A percentile compares a stretch with the other conserved stretches of the same genome.
Evolutionary conservation across 2,797 vertebrate species (phyloP).

Genomic region (Pipistrellus kuhlii): DNA sequence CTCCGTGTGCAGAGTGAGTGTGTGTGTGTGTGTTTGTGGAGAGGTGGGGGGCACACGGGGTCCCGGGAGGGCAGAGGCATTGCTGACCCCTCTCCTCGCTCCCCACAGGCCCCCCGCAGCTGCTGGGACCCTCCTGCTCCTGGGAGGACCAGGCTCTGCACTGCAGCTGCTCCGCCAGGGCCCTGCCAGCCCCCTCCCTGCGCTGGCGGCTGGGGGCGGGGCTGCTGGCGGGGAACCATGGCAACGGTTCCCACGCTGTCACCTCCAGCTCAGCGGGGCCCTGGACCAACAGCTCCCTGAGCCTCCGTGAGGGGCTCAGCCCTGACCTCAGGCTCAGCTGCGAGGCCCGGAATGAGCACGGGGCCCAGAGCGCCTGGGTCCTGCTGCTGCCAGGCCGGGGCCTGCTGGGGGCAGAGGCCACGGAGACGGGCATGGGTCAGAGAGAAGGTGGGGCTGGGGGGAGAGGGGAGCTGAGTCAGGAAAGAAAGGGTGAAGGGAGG

Average conservation of each 20-base stretch:
- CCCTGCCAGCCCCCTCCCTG: neutral
- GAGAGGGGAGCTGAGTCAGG: rapidly evolving
- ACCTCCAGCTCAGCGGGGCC: rapidly evolving
- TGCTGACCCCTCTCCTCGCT: neutral
- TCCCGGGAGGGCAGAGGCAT: neutral
- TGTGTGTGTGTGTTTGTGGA: too few species aligned
- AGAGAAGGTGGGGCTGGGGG: neutral
- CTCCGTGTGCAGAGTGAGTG: slow-evolving; percentile 34
- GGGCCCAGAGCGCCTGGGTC: neutral
- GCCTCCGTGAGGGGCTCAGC: neutral
- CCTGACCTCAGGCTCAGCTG: neutral
- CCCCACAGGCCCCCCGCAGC: neutral
- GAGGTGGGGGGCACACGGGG: neutral
- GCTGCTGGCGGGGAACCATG: neutral
- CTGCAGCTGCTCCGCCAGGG: slow-evolving; percentile 1
- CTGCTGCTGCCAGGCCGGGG: neutral
- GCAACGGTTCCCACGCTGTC: neutral
- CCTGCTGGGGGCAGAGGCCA: rapidly evolving
- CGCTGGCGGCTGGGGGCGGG: neutral
- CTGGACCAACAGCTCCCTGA: slow-evolving; percentile 29
- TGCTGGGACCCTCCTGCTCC: slow-evolving; percentile 52
- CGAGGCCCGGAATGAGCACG: neutral
- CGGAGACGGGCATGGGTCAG: neutral
- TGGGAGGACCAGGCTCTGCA: neutral
- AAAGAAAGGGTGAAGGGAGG: neutral